Percentiles rank a stretch among this genome's conserved stretches.
phyloP scores from a whole-genome alignment of 2,888 invertebrate species.

The Ormyrus rosae region DNA sequence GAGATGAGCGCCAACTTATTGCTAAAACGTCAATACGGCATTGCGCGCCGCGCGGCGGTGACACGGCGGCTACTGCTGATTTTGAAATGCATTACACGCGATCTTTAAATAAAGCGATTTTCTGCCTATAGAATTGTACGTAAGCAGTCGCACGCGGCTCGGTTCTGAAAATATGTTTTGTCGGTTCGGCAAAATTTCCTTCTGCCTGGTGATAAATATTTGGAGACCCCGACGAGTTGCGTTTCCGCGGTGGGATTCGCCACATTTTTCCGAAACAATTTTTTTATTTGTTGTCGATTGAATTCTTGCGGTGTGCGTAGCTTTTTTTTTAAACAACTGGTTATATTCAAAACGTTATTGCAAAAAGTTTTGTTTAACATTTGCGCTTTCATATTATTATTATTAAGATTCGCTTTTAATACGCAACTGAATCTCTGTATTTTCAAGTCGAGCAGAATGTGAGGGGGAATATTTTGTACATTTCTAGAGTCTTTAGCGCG shows the following conservation, averaged over 20 bases:
- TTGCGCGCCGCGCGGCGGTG: neutral
- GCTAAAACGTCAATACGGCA: slow-evolving; percentile 30
- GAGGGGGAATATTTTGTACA: too few species aligned
- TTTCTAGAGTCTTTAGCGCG: too few species aligned
- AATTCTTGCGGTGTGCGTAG: neutral
- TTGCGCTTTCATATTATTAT: too few species aligned
- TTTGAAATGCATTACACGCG: slow-evolving; percentile 12
- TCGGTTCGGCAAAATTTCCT: slow-evolving; percentile 42
- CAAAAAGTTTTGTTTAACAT: too few species aligned
- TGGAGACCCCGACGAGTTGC: neutral
- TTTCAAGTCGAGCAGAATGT: too few species aligned
- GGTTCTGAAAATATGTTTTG: slow-evolving; percentile 34
- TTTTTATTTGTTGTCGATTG: slow-evolving; percentile 24
- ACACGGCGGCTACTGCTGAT: neutral
- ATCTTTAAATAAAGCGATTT: neutral
- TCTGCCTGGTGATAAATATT: slow-evolving; percentile 35
- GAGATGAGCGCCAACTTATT: slow-evolving; percentile 21
- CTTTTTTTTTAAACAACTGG: neutral
- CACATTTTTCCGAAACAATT: slow-evolving; percentile 23
- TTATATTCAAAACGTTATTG: too few species aligned
- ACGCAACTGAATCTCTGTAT: too few species aligned
- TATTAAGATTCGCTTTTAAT: too few species aligned
- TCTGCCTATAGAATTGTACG: neutral
- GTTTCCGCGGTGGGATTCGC: slow-evolving; percentile 9
- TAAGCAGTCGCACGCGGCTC: neutral